Evolutionary conservation across 1,140 invertebrate species (phyloP).

Genomic region (Brachionus sp.): DNA sequence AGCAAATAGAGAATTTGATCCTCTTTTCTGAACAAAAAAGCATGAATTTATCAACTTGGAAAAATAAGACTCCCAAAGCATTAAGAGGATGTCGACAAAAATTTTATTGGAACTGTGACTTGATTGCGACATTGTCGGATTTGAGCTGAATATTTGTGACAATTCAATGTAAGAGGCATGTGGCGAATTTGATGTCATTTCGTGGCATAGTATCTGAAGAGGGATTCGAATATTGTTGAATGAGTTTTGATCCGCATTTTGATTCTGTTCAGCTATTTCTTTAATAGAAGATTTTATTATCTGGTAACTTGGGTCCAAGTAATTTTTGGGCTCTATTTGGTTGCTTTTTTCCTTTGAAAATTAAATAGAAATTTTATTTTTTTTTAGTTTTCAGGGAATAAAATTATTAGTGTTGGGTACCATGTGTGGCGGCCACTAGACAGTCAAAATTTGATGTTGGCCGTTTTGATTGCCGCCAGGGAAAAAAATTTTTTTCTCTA

Average conservation of each 20-base stretch:
- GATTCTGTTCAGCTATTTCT: conserved; percentile 22
- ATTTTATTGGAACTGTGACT: neutral
- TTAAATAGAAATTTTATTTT: neutral
- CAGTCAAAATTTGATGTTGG: too few species aligned
- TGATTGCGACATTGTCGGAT: neutral
- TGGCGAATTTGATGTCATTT: neutral
- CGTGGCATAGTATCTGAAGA: neutral
- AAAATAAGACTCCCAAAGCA: conserved; percentile 38
- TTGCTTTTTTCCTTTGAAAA: neutral
- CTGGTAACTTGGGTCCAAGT: conserved; percentile 7
- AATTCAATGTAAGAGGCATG: neutral
- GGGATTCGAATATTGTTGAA: neutral
- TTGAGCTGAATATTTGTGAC: neutral
- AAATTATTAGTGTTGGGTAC: too few species aligned
- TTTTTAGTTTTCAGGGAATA: too few species aligned
- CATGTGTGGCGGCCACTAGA: too few species aligned
- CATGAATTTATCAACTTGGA: conserved; percentile 1
- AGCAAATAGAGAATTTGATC: neutral
- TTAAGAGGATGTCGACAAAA: neutral
- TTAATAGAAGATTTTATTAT: neutral
- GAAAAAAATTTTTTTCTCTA: too few species aligned
- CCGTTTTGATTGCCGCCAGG: too few species aligned
- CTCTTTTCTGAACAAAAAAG: neutral
- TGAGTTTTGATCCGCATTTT: neutral
- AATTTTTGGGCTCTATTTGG: neutral